Conservation (phyloP, 2,888 invertebrate genomes). For the Hoplodrina blanda region DNA sequence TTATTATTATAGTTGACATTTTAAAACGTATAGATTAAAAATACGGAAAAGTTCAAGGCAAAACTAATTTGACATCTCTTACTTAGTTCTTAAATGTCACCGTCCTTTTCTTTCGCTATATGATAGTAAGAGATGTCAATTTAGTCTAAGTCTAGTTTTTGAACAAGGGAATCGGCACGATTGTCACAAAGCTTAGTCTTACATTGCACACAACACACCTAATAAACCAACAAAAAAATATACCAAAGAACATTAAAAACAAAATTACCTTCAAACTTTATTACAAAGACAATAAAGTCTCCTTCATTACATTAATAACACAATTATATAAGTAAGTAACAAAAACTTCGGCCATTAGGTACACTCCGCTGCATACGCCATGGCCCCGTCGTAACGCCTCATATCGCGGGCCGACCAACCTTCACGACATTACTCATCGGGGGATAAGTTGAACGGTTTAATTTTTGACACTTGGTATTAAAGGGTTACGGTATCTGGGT, state of each 20-base stretch:
- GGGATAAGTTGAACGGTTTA: conserved; percentile 73
- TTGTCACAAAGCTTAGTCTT: no score
- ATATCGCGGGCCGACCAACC: conserved; percentile 58
- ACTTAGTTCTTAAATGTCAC: no score
- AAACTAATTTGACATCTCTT: no score
- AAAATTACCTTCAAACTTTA: conserved; percentile 26
- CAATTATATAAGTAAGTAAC: conserved; percentile 53
- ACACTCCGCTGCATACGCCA: conserved; percentile 44
- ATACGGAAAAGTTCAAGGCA: no score
- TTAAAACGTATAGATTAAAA: no score
- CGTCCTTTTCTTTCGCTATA: no score
- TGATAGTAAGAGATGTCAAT: no score
- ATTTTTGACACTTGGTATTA: conserved; percentile 82
- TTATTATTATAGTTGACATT: no score
- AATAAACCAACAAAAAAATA: no score
- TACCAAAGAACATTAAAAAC: conserved; percentile 32
- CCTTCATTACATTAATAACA: conserved; percentile 55
- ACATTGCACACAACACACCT: no score
- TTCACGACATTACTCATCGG: conserved; percentile 72
- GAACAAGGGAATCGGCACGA: no score
- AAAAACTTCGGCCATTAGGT: conserved; percentile 56
- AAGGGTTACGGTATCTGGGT: conserved; percentile 58
- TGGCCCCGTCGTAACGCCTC: conserved; percentile 59
- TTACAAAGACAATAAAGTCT: conserved; percentile 37
- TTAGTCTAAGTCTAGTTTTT: no score